Base-by-base conservation (phyloP, 2,113 vertebrate genomes). In the Ceyx melanurus region DNA sequence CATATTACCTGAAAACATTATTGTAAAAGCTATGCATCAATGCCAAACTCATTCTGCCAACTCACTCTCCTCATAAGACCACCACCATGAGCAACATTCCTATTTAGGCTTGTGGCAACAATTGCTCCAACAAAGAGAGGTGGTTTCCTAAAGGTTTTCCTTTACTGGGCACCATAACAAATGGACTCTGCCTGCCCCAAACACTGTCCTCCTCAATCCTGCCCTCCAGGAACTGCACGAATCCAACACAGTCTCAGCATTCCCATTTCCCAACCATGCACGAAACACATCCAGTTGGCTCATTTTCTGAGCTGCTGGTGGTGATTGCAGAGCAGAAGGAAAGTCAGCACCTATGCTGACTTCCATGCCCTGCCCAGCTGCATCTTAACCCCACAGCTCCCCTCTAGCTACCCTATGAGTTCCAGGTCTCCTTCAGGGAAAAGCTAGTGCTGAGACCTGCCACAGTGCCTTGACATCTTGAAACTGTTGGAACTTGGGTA, bases 211-310 rank as follows among this genome's bases (percentile, higher is more conserved):
- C 19, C 17, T 75, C 57, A 26, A 3, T 51, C 22, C 23, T 60
- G 10, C n/a, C 22, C 35, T 68, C 25, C 48, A 82, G 67, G 20
- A 93, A 57, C 1, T 18, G 18, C 17, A 43, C 0, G 0, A 43
- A 10, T 56, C 37, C 37, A 50, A 4, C 6, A 15, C 14, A 87
- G 57, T 29, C 43, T n/a, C 19, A 26, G 29, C n/a, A 0, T n/a
- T 89, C 20, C 43, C 15, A 21, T 11, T 60, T 82, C 60, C 23
- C 1, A 2, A 7, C 9, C 2, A 1, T 2, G 3, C 3, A 4
- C 0, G 0, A 60, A 31, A 46, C 2, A 3, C 14, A 26, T 57
- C 13, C 70, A 67, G 9, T 6, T 91, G 61, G 61, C 33, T 84
- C 1, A 0, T 43, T 72, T 84, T 76, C 53, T 53, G 58, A 75